Evolutionary conservation across 2,797 vertebrate species (phyloP), one percentile per base, ranked within the genome.

Genomic region (Liasis olivaceus): DNA sequence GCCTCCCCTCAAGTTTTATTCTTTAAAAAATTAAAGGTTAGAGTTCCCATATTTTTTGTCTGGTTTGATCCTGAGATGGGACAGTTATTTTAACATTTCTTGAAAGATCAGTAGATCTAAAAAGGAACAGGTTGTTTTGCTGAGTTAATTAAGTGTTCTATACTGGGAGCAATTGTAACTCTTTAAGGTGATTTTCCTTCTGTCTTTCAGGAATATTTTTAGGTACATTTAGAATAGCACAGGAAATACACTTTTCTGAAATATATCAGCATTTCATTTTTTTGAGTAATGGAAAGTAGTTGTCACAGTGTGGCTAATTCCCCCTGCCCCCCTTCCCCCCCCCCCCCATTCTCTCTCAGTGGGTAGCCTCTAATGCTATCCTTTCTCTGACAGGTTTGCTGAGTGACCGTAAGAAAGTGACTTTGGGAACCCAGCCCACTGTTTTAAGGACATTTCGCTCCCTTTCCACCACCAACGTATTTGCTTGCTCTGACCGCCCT

Each of bases 391-490:
- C 95, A 99, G 99, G 99, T 31, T 97, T 98, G 91, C 96, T 99
- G 92, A 99, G 98, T 0, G 99, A 99, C 96, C 98, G 99, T 2
- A 99, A 99, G 98, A 99, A 99, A 97, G 99, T 99, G 95, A 99
- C 99, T 1, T 98, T 99, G 0, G 99, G 99, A 66, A 99, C 99
- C 0, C 99, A 99, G 97, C 99, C 99, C 95, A 99, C 99, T 0
- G 99, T 99, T 51, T 97, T 99, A 94, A 98, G 99, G 94, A 99
- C 99, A 0, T 99, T 99, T 96, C 98, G 99, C 58, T 99, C 99
- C 1, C 97, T 99, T 59, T 99, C 99, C 95, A 99, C 99, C 13
- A 99, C 99, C 95, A 99, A 99, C 0, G 99, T 99, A 28, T 99
- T 99, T 2, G 99, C 99, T 91, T 99, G 99, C 97, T 99, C 99